These are phyloP conservation scores for Lanistes nyassanus DNA, from an alignment of 1,140 invertebrate species.

Conservation along the genomic window DNA sequence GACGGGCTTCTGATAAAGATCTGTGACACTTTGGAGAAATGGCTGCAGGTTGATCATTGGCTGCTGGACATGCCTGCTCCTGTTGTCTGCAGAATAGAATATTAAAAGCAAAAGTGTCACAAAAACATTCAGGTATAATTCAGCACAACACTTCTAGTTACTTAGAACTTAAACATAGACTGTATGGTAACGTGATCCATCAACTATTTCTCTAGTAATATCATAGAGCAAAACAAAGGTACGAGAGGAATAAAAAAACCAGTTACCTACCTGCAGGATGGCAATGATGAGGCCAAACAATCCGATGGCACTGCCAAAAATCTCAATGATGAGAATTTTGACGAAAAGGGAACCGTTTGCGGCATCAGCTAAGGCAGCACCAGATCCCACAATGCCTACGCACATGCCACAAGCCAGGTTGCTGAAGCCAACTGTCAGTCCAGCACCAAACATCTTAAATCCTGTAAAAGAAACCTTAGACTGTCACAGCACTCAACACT, in stretches of 20 bases:
- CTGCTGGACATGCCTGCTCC: conserved; percentile 16
- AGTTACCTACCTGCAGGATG: conserved; percentile 80
- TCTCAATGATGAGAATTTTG: conserved; percentile 97
- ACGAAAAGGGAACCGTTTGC: conserved; percentile 95
- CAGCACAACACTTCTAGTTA: no score
- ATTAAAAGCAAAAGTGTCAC: no score
- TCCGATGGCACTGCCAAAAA: conserved; percentile 97
- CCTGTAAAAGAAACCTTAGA: conserved; percentile 69
- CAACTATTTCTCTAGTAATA: no score
- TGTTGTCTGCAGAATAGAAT: conserved; percentile 12
- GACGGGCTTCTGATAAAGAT: no score
- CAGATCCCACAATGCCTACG: conserved; percentile 94
- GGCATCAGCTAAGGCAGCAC: conserved; percentile 94
- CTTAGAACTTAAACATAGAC: no score
- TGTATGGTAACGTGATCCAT: no score
- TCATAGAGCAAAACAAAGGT: no score
- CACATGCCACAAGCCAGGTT: conserved; percentile 96
- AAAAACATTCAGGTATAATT: no score
- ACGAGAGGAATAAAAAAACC: no score
- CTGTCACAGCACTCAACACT: not conserved
- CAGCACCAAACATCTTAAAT: conserved; percentile 96
- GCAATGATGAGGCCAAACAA: conserved; percentile 98
- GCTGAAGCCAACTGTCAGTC: conserved; percentile 90
- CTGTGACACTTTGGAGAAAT: no score
- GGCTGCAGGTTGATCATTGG: conserved; percentile 1